Conservation (phyloP, 2,888 invertebrate species). For the Lochmaea capreae region DNA sequence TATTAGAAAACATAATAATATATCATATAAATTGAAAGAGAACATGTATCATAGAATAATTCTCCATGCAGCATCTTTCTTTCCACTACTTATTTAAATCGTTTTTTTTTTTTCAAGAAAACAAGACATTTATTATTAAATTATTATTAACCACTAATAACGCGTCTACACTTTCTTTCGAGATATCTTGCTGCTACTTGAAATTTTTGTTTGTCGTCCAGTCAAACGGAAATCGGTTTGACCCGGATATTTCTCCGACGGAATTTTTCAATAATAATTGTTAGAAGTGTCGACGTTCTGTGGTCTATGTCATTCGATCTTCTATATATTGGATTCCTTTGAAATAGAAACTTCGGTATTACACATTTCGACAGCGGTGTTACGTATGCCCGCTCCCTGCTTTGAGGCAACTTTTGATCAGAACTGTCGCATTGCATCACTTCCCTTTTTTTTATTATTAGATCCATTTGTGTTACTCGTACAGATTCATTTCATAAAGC, state of each 20-base stretch:
- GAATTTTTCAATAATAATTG: constrained; percentile 44
- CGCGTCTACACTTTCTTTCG: not conserved
- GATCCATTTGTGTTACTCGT: constrained; percentile 10
- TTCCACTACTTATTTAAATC: no score
- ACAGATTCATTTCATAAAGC: constrained; percentile 10
- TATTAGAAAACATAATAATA: no score
- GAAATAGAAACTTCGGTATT: constrained; percentile 42
- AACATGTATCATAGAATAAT: no score
- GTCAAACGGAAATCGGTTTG: constrained; percentile 21
- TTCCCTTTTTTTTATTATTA: constrained; percentile 22
- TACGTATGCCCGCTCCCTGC: constrained; percentile 24
- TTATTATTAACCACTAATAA: no score
- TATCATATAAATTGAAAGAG: no score
- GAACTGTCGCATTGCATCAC: constrained; percentile 41
- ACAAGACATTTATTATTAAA: no score
- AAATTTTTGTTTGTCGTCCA: constrained; percentile 13
- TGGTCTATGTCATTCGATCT: constrained; percentile 37
- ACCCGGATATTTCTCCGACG: constrained; percentile 31
- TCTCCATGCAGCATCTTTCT: no score
- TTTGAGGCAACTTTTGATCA: constrained; percentile 34
- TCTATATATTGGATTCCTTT: constrained; percentile 45
- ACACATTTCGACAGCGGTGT: constrained; percentile 37
- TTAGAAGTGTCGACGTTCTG: constrained; percentile 41
- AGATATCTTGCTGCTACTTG: not conserved
- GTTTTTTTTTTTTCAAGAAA: no score